Base-by-base conservation (phyloP, 2,113 vertebrate genomes). In the Genyomyrus donnyi region DNA sequence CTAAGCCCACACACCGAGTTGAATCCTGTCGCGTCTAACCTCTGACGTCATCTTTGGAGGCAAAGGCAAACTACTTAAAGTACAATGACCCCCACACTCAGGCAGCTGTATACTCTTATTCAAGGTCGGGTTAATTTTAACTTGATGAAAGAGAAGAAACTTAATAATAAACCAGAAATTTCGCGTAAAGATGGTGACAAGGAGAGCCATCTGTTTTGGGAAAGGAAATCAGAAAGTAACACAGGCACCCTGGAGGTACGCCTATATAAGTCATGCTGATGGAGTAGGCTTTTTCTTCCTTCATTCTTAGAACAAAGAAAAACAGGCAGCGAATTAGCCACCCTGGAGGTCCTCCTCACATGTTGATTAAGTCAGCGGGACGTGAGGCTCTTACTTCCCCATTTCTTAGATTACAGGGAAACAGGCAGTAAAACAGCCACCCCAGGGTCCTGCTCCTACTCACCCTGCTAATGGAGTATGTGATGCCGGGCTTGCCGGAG, bases 401-500 rank as follows among this genome's bases (percentile, higher is more conserved):
- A 85, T 85, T 85, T 48, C 17, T 85, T n/a, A 48, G 19, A 85
- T 42, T 42, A 80, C 74, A 80, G 74, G 42, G 46, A 85, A 85
- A 45, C 77, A 83, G 77, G 77, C 77, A 83, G 77, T 48, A 8
- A 85, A 85, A 45, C 19, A 19, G 42, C 85, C 49, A 87, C 49
- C 49, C 49, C n/a, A 2, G 19, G 35, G 87, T n/a, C 31, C 56
- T 70, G 24, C n/a, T 48, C 46, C 46, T 90, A 93, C 98, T 98
- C 93, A 99, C 98, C 96, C 98, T 98, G 96, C 98, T 99, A 93
- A 99, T 99, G 93, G 98, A 99, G 96, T 99, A 99, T 94, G 98
- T 97, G 91, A 97, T 89, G 91, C 98, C 98, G 0, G 98, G 98
- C 93, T 97, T 97, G 94, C 98, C 98, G n/a, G 98, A 96, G 93